These are phyloP conservation scores for Buathra laborator DNA, from an alignment of 2,888 invertebrate species.

Conservation along the genomic window DNA sequence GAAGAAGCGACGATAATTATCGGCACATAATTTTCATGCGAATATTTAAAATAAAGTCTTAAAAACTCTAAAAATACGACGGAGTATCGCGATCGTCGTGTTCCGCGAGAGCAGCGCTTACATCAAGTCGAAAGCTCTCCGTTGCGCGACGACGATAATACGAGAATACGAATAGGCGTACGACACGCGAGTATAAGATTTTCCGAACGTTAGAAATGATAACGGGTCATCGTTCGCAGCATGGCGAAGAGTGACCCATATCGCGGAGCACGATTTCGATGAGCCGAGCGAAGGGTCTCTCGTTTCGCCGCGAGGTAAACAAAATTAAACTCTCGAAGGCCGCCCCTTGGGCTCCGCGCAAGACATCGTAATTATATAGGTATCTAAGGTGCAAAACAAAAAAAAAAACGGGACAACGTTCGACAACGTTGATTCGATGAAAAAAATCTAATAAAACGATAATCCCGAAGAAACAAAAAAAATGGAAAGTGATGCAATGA, in stretches of 20 bases:
- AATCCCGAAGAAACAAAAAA: background rate
- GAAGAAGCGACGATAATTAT: too few species aligned
- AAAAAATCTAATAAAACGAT: background rate
- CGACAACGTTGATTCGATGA: background rate
- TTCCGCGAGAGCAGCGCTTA: background rate
- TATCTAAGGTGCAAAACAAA: background rate
- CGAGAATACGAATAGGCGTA: background rate
- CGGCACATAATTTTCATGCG: too few species aligned
- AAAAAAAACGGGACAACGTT: too few species aligned
- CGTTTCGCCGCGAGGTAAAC: conserved; percentile 1
- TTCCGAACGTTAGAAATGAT: conserved; percentile 21
- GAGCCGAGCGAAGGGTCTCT: background rate
- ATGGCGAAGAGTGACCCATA: conserved; percentile 31
- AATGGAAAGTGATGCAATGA: background rate
- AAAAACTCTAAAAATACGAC: too few species aligned
- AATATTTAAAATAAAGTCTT: too few species aligned
- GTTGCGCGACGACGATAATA: background rate
- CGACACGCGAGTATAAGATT: background rate
- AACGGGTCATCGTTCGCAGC: conserved; percentile 34
- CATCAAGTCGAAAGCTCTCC: background rate
- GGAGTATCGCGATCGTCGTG: too few species aligned
- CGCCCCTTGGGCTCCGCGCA: background rate
- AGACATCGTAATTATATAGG: background rate
- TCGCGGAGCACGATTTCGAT: background rate
- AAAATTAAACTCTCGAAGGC: background rate